A percentile compares a stretch with the other conserved stretches of the same genome.
phyloP scores from a whole-genome alignment of 2,888 invertebrate genomes.

The Diaprepes abbreviatus region DNA sequence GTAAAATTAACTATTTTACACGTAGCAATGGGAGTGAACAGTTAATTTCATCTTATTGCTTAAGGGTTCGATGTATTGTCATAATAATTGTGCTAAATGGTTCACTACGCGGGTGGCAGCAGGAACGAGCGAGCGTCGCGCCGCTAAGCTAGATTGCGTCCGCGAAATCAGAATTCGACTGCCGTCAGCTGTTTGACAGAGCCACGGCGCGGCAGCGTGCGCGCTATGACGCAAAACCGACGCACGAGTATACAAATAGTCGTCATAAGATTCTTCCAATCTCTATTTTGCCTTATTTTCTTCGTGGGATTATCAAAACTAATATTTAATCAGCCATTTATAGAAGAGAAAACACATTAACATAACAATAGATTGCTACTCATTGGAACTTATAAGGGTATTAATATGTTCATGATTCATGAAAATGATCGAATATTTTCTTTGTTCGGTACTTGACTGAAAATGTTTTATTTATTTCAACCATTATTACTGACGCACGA shows the following conservation, averaged over 20 bases:
- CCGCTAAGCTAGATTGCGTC: conserved; percentile 22
- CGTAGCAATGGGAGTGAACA: not conserved
- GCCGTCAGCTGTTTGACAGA: conserved; percentile 46
- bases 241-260: conserved; percentile 41
- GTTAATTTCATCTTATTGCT: conserved; percentile 42
- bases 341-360: conserved; percentile 14
- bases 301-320: conserved; percentile 14
- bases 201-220: conserved; percentile 44
- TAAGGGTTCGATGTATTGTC: conserved; percentile 41
- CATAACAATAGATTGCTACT: conserved; percentile 4
- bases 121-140: conserved; percentile 17
- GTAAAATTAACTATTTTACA: conserved; percentile 19
- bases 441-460: not conserved
- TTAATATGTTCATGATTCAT: not conserved
- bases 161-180: conserved; percentile 34
- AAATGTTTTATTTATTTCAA: too few species aligned
- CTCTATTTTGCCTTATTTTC: conserved; percentile 27
- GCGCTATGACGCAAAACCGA: conserved; percentile 47
- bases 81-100: conserved; percentile 32
- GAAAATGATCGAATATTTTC: not conserved
- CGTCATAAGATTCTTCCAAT: conserved; percentile 40
- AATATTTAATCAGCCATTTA: conserved; percentile 28
- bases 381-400: not conserved
- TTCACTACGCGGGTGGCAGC: conserved; percentile 21
- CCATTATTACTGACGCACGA: too few species aligned